These are phyloP conservation scores for Leontopithecus rosalia DNA, from an alignment of 2,797 vertebrate genomes.

Conservation along the genomic window DNA sequence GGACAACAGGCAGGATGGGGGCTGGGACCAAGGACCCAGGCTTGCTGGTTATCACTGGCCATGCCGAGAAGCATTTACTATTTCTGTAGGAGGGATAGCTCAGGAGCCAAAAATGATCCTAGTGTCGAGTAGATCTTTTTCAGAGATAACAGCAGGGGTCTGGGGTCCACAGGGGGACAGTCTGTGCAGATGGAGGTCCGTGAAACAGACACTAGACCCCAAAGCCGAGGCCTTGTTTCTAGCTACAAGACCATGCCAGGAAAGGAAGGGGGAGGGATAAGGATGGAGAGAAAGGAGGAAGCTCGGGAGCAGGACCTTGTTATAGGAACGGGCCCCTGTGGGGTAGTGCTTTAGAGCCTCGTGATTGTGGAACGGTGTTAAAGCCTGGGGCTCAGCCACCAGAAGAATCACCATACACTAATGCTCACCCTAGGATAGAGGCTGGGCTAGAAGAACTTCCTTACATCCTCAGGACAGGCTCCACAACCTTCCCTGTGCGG, in stretches of 20 bases:
- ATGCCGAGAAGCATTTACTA: background rate
- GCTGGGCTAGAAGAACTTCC: background rate
- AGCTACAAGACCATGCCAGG: background rate
- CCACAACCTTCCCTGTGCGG: background rate
- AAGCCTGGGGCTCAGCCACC: too few relatives aligned
- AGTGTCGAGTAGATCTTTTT: background rate
- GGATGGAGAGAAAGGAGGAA: background rate
- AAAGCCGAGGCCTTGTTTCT: background rate
- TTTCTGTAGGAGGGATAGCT: background rate
- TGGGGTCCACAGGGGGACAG: background rate
- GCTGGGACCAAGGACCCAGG: background rate
- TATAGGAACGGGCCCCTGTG: background rate
- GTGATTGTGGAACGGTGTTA: too few relatives aligned
- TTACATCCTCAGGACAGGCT: background rate
- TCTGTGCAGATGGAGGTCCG: background rate
- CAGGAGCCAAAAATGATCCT: background rate
- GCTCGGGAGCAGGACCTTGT: background rate
- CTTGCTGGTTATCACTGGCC: background rate
- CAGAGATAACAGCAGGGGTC: background rate
- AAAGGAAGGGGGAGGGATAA: background rate
- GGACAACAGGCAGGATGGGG: background rate
- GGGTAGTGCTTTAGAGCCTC: background rate
- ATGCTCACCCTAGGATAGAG: background rate
- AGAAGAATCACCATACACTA: background rate
- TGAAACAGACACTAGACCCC: background rate